phyloP scores from a whole-genome alignment of 2,888 invertebrate species.

The Meta bourneti region DNA sequence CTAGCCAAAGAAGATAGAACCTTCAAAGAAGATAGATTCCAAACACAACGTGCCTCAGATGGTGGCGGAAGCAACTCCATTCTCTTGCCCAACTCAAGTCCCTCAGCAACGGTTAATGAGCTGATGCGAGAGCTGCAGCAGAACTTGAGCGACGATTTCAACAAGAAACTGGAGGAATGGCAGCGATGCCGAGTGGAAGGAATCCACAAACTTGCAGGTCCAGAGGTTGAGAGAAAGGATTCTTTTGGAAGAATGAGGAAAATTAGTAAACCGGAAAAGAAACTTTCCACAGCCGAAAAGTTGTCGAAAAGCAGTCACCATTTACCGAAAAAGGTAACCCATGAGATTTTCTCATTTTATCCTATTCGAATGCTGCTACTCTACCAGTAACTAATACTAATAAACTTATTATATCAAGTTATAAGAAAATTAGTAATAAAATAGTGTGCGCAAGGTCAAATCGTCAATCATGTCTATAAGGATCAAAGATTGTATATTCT shows the following conservation, averaged over 20 bases:
- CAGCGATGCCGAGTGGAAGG: constrained; percentile 82
- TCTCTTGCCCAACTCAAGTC: constrained; percentile 15
- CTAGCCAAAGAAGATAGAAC: constrained; percentile 42
- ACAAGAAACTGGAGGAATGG: constrained; percentile 92
- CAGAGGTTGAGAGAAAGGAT: constrained; percentile 62
- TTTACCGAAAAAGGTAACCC: constrained; percentile 60
- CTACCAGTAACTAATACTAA: too few relatives aligned
- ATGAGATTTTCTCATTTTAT: neutral
- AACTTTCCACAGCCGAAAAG: constrained; percentile 46
- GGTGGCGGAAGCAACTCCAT: neutral
- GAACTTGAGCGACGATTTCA: constrained; percentile 90
- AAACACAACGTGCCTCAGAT: constrained; percentile 4
- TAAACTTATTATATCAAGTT: too few relatives aligned
- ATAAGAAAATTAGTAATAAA: too few relatives aligned
- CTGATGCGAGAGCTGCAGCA: constrained; percentile 82
- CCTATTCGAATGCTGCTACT: too few relatives aligned
- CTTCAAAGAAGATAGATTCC: neutral
- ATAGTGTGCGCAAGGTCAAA: too few relatives aligned
- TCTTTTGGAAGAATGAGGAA: constrained; percentile 68
- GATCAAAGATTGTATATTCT: too few relatives aligned
- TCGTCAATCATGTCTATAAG: too few relatives aligned
- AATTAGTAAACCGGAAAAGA: constrained; percentile 69
- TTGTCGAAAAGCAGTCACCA: constrained; percentile 65
- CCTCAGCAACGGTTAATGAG: constrained; percentile 75
- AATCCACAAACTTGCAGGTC: constrained; percentile 24